A percentile compares a stretch with the other conserved stretches of the same genome.
Conservation (phyloP, 2,797 vertebrate species). For the Sebastes hubbsi region DNA sequence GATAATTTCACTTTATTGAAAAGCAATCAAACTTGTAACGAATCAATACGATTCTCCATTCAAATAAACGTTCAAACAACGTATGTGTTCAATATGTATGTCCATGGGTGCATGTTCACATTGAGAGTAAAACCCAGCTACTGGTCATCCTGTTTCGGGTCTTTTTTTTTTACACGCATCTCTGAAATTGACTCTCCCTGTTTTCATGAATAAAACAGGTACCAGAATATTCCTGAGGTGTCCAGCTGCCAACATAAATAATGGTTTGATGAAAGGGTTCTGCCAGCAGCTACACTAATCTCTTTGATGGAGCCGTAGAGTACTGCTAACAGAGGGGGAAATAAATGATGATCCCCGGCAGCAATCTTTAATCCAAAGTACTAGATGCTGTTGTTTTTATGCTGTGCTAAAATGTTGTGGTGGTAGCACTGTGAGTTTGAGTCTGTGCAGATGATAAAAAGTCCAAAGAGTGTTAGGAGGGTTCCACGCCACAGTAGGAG, state of each 20-base stretch:
- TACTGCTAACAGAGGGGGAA: not conserved
- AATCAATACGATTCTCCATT: conserved; percentile 53
- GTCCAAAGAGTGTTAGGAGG: not conserved
- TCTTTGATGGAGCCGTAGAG: conserved; percentile 1
- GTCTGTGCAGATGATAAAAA: not conserved
- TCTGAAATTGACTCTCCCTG: not conserved
- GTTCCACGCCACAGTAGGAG: not conserved
- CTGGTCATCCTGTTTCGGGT: not conserved
- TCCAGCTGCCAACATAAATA: not conserved
- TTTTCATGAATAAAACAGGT: conserved; percentile 23
- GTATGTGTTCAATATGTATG: not conserved
- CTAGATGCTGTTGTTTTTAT: not conserved
- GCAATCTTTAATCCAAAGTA: not conserved
- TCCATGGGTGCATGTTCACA: not conserved
- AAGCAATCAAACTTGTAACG: not conserved
- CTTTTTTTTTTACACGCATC: not conserved
- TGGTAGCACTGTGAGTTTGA: not conserved
- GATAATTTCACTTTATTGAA: conserved; percentile 53
- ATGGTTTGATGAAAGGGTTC: conserved; percentile 8
- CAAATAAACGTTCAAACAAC: conserved; percentile 1
- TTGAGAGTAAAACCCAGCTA: not conserved
- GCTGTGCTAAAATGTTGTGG: not conserved
- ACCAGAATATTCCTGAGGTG: conserved; percentile 13
- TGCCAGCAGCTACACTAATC: conserved; percentile 2
- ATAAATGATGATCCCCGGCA: not conserved